These are phyloP conservation scores for Eristalis tenax DNA, from an alignment of 2,888 invertebrate species.

Conservation along the genomic window DNA sequence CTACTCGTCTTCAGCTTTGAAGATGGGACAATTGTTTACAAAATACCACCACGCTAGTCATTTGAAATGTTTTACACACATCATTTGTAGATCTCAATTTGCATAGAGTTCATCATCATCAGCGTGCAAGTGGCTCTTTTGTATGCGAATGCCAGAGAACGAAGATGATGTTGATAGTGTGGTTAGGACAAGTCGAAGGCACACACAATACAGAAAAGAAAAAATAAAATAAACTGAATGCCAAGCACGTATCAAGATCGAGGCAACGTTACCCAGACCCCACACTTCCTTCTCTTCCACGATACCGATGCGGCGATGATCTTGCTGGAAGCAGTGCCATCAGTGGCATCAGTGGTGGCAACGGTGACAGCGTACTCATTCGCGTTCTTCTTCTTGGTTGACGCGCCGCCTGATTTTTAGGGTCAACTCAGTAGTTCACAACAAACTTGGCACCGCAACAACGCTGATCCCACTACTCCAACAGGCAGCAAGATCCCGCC, in stretches of 20 bases:
- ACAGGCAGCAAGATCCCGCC: not conserved
- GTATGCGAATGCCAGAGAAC: constrained; percentile 52
- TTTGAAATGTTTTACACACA: constrained; percentile 60
- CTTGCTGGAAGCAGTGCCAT: not conserved
- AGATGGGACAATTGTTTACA: constrained; percentile 23
- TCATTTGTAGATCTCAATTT: constrained; percentile 57
- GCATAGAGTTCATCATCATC: constrained; percentile 54
- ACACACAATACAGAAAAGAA: not conserved
- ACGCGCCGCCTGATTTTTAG: constrained; percentile 16
- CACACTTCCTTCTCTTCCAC: constrained; percentile 37
- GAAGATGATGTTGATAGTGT: constrained; percentile 43
- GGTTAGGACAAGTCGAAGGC: constrained; percentile 29
- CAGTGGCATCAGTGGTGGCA: not conserved
- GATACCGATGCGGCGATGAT: not conserved
- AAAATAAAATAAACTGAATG: constrained; percentile 49
- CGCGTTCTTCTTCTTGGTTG: constrained; percentile 2
- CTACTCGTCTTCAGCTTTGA: not conserved
- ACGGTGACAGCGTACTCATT: not conserved
- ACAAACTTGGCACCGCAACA: not conserved
- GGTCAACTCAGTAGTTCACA: constrained; percentile 40
- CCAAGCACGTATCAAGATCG: constrained; percentile 69
- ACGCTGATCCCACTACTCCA: not conserved
- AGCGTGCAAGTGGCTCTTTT: constrained; percentile 52
- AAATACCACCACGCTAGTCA: constrained; percentile 51
- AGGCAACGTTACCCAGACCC: constrained; percentile 52